Conservation (phyloP, 1,140 invertebrate species). For the Patella vulgata region DNA sequence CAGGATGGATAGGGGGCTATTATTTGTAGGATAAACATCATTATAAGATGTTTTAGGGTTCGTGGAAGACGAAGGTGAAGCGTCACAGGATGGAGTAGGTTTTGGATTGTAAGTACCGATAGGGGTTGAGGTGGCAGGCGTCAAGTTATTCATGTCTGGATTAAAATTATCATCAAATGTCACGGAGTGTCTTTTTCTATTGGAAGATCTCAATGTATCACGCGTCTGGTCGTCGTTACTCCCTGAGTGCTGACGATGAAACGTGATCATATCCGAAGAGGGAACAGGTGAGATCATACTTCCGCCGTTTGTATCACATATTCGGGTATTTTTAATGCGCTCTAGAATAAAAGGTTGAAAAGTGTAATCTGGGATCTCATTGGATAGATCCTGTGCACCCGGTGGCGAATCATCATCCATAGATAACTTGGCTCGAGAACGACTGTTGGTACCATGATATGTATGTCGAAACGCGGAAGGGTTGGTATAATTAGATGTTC, state of each 20-base stretch:
- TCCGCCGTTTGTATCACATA: no score
- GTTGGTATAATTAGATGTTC: constrained; percentile 71
- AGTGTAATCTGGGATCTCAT: neutral
- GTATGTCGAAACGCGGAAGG: constrained; percentile 78
- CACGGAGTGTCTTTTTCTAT: constrained; percentile 59
- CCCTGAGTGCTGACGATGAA: constrained; percentile 56
- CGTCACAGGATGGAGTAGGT: constrained; percentile 78
- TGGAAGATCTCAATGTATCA: constrained; percentile 37
- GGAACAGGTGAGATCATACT: constrained; percentile 28
- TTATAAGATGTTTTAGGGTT: constrained; percentile 11
- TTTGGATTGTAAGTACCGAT: constrained; percentile 70
- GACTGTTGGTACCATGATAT: constrained; percentile 83
- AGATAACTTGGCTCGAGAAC: constrained; percentile 74
- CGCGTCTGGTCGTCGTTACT: constrained; percentile 57
- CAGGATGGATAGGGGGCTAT: constrained; percentile 25
- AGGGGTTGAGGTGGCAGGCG: constrained; percentile 38
- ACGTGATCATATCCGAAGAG: constrained; percentile 29
- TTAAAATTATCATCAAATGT: constrained; percentile 63
- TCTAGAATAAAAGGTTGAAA: constrained; percentile 9
- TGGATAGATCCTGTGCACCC: constrained; percentile 6
- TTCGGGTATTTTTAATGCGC: constrained; percentile 15
- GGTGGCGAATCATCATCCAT: constrained; percentile 63
- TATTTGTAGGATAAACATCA: neutral
- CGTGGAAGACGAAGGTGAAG: constrained; percentile 42
- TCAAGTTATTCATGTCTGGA: constrained; percentile 40